These are phyloP conservation scores for Sceloporus undulatus DNA, from an alignment of 2,113 vertebrate genomes.

Conservation along the genomic window DNA sequence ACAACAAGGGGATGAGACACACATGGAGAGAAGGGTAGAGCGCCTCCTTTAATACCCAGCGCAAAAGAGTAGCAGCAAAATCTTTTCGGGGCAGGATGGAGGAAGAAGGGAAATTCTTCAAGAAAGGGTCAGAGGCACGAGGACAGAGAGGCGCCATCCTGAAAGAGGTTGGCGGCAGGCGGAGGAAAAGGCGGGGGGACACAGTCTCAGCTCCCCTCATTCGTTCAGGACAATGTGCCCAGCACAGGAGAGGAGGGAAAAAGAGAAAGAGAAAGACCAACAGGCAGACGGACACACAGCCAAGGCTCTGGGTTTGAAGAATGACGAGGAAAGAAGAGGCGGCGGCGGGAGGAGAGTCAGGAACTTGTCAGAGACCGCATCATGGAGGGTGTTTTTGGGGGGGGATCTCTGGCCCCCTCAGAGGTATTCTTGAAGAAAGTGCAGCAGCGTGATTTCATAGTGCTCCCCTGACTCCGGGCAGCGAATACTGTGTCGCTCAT, in stretches of 20 bases:
- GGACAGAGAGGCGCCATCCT: slow-evolving; percentile 57
- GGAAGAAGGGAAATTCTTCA: slow-evolving; percentile 36
- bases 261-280: neutral
- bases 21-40: slow-evolving; percentile 33
- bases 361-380: slow-evolving; percentile 63
- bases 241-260: neutral
- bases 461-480: slow-evolving; percentile 98
- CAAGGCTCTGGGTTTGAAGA: too few relatives aligned
- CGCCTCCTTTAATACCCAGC: slow-evolving; percentile 62
- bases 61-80: slow-evolving; percentile 73
- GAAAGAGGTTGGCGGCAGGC: neutral
- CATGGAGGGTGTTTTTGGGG: slow-evolving; percentile 31
- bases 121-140: slow-evolving; percentile 48
- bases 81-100: neutral
- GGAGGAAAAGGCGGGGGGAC: neutral
- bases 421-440: slow-evolving; percentile 99
- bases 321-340: neutral
- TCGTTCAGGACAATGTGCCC: neutral
- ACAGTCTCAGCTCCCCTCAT: slow-evolving; percentile 36
- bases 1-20: slow-evolving; percentile 29
- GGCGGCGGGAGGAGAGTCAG: slow-evolving; percentile 3
- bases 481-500: slow-evolving; percentile 98
- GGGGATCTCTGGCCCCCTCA: slow-evolving; percentile 76
- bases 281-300: too few relatives aligned
- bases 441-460: slow-evolving; percentile 98